Evolutionary conservation across 2,888 invertebrate species (phyloP).

Genomic region (Heteromyza rotundicornis): DNA sequence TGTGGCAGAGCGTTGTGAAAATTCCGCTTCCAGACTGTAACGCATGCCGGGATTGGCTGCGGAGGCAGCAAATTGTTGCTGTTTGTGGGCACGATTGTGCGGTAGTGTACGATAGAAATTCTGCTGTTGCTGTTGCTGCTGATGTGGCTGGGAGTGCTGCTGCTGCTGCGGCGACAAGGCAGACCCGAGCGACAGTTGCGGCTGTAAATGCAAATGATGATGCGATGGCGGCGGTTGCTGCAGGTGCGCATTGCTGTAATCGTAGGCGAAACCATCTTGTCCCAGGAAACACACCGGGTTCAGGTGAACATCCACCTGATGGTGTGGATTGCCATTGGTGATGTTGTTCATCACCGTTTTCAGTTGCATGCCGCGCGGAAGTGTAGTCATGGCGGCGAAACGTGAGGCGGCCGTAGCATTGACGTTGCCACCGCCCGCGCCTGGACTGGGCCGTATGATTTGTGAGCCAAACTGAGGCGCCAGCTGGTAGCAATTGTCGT

Average conservation of each 20-base stretch:
- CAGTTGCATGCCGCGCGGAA: slow-evolving; percentile 64
- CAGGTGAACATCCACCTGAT: slow-evolving; percentile 76
- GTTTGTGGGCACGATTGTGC: slow-evolving; percentile 68
- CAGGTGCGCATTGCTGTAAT: slow-evolving; percentile 60
- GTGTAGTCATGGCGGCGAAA: slow-evolving; percentile 65
- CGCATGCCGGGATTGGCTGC: slow-evolving; percentile 65
- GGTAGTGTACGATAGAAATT: slow-evolving; percentile 79
- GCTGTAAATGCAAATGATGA: slow-evolving; percentile 34
- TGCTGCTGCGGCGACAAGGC: slow-evolving; percentile 36
- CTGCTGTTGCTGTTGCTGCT: slow-evolving; percentile 48
- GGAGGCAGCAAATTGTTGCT: slow-evolving; percentile 39
- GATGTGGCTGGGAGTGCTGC: slow-evolving; percentile 41
- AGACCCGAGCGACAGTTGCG: slow-evolving; percentile 38
- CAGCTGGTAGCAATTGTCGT: slow-evolving; percentile 61
- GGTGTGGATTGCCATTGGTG: slow-evolving; percentile 63
- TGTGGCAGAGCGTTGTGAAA: slow-evolving; percentile 65
- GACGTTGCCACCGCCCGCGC: slow-evolving; percentile 22
- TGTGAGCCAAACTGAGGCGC: slow-evolving; percentile 68
- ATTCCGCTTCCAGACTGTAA: slow-evolving; percentile 72
- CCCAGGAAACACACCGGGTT: slow-evolving; percentile 79
- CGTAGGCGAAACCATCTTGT: slow-evolving; percentile 75
- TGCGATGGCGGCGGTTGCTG: slow-evolving; percentile 43
- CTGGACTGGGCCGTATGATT: slow-evolving; percentile 47
- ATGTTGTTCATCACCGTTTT: slow-evolving; percentile 53
- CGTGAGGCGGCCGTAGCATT: slow-evolving; percentile 41